These are phyloP conservation scores for Plutella xylostella DNA, from an alignment of 2,888 invertebrate species.

Conservation along the genomic window DNA sequence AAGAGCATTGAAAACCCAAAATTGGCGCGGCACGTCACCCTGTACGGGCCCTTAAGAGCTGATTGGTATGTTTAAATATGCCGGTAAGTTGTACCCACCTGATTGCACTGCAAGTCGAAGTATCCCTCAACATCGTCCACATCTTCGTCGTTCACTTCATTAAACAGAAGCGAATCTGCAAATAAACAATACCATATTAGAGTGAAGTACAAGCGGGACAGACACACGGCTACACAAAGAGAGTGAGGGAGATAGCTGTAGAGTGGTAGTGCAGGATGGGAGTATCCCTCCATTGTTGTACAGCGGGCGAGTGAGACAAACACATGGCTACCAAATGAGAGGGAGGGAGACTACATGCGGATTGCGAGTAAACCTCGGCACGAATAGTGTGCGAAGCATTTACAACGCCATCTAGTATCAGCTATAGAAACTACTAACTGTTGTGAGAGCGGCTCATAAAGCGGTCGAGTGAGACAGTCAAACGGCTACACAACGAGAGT, in stretches of 20 bases:
- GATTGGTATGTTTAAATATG: no score
- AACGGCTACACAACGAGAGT: not conserved
- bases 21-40: no score
- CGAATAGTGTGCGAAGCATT: no score
- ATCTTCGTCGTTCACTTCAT: slow-evolving; percentile 79
- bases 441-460: not conserved
- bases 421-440: no score
- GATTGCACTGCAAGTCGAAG: slow-evolving; percentile 93
- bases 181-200: slow-evolving; percentile 9
- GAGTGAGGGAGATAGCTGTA: not conserved
- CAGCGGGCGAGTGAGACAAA: not conserved
- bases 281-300: not conserved
- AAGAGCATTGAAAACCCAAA: no score
- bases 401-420: no score
- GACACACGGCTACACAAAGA: not conserved
- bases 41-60: no score
- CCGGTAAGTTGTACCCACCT: no score
- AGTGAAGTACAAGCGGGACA: not conserved
- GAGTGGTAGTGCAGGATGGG: not conserved
- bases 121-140: slow-evolving; percentile 83
- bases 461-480: not conserved
- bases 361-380: no score
- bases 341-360: not conserved
- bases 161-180: slow-evolving; percentile 82
- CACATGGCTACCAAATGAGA: no score